These are phyloP conservation scores for Kuschelorhynchus macadamiae DNA, from an alignment of 2,888 invertebrate species.

Conservation along the genomic window DNA sequence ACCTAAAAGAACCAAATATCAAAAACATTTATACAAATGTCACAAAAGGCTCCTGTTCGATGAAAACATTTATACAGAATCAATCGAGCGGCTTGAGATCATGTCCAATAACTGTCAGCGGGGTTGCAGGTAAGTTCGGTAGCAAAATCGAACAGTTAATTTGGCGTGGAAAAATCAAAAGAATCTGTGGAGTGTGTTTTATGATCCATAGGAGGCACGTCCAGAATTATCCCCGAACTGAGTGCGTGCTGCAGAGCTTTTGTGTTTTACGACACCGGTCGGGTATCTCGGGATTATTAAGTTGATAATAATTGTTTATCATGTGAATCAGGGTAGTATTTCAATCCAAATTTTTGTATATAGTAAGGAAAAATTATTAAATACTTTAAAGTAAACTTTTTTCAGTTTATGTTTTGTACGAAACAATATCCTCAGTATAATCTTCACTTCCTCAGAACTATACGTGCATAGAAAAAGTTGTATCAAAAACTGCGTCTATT, in stretches of 20 bases:
- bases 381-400: too few species aligned
- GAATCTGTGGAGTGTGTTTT: conserved; percentile 27
- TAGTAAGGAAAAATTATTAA: too few species aligned
- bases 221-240: conserved; percentile 32
- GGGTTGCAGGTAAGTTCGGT: conserved; percentile 39
- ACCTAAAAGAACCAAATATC: too few species aligned
- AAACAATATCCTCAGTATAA: too few species aligned
- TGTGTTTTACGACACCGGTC: conserved; percentile 30
- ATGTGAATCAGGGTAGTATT: background rate
- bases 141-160: conserved; percentile 32
- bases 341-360: background rate
- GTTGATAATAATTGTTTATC: conserved; percentile 23
- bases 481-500: too few species aligned
- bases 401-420: too few species aligned
- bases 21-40: too few species aligned
- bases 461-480: too few species aligned
- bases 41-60: background rate
- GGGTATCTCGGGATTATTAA: conserved; percentile 29
- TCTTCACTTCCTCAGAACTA: too few species aligned
- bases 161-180: conserved; percentile 38
- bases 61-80: conserved; percentile 30
- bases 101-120: conserved; percentile 44
- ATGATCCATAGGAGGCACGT: conserved; percentile 38
- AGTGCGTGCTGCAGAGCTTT: conserved; percentile 26
- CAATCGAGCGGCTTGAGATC: conserved; percentile 39